Evolutionary conservation across 1,140 invertebrate species (phyloP), one percentile per base, ranked within the genome.

Genomic region (Drosophila bifasciata): DNA sequence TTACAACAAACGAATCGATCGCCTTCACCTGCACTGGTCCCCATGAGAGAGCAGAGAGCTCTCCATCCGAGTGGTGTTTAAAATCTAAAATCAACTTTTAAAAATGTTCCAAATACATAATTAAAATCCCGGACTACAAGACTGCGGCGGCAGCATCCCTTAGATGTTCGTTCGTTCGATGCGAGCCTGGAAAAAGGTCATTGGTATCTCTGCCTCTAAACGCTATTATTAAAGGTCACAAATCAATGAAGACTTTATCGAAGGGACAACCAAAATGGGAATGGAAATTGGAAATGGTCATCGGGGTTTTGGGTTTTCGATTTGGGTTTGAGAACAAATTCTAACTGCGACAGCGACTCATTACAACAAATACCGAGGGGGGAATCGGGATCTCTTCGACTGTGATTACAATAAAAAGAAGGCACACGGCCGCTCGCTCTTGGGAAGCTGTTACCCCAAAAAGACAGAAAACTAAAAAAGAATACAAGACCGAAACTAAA

Each of bases 231-330:
- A 88, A 77, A 78, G 83, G 83, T 83, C 83, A 88, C 83, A 88
- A 88, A 88, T 88, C 83, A 88, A 88, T 88, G 75, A 88, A 88
- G 83, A 79, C 83, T 88, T 88, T 88, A 88, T 88, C 83, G 83
- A 78, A 71, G 77, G 69, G 66, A 55, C 68, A 39, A 40, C 39
- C 28, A 28, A 62, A 72, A 45, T 39, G 67, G 17, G 9, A 11
- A 48, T 25, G 23, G 15, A 69, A 56, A 53, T 6, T 21, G 60
- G 25, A n/a, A 67, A 21, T 59, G 61, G 43, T n/a, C 11, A 36
- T 36, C 32, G 32, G 32, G 11, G 11, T 36, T 13, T 36, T 36
- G 32, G 32, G 32, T 11, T n/a, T 5, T 59, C 46, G 53, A 56
- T 15, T 36, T 40, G 51, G 25, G 32, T 36, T 36, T 36, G 32